Evolutionary conservation across 1,140 invertebrate genomes (phyloP), one percentile per base, ranked within the genome.

Genomic region (Hyles vespertilio): DNA sequence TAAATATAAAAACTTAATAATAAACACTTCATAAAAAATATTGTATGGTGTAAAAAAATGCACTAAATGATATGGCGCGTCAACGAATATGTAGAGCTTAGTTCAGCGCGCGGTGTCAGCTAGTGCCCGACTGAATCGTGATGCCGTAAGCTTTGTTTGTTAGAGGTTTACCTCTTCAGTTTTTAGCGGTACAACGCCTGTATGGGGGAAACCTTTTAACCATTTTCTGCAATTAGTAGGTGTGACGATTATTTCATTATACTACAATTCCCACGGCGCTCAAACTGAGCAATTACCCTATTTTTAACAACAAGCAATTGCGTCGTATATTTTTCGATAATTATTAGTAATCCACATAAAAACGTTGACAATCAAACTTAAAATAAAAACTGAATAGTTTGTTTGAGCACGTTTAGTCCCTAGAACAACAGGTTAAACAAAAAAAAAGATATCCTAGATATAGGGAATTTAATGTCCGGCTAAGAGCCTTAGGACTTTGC

Each of bases 161-260:
- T 51, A 58, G 68, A 70, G 70, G 65, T 76, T 81, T 76, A 79
- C 67, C 70, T 79, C 78, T 74, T 77, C 73, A 61, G 74, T 69
- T 82, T 86, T 85, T 82, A 78, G 67, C 72, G 60, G 66, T 71
- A 66, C 72, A 77, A 79, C 68, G 72, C 40, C 12, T 44, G 57
- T 47, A 59, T 32, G 12, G 34, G 32, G 22, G 32, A 59, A 56
- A 54, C 40, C 36, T 54, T 54, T 45, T 53, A 3, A 50, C 47
- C 22, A 65, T 65, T 61, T 56, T 65, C 53, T 49, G 46, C 36
- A 43, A 12, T 54, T 45, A 54, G 3, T 6, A 54, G 32, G 36
- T 45, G 52, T 54, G 32, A 54, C 52, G 52, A 44, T 22, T 32
- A 32, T 45, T 10, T 48, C 47, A n/a, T 12, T 5, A 48, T 22